A percentile compares a stretch with the other conserved stretches of the same genome.
These are phyloP conservation scores for Gallirallus australis DNA, from an alignment of 2,797 vertebrate species.

Conservation along the genomic window DNA sequence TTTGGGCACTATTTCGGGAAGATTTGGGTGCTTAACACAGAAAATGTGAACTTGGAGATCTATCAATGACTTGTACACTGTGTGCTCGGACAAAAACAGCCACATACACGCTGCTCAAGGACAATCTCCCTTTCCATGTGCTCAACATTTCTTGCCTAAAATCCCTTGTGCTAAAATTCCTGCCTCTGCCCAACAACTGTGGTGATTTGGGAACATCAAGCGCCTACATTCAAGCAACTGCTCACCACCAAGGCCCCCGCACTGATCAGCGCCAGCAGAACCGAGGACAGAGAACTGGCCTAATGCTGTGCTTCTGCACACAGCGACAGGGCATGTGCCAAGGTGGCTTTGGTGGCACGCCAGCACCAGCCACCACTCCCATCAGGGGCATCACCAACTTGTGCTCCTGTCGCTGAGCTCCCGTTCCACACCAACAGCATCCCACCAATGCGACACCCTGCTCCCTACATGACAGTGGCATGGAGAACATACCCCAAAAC, in stretches of 20 bases:
- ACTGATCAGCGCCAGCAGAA: no score
- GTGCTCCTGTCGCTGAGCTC: slow-evolving; percentile 29
- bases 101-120: background rate
- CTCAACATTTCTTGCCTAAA: background rate
- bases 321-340: accelerated
- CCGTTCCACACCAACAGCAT: background rate
- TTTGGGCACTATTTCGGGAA: background rate
- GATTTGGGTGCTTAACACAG: slow-evolving; percentile 21
- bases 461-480: slow-evolving; percentile 7
- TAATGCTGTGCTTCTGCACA: background rate
- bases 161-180: slow-evolving; percentile 11
- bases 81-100: background rate
- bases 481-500: background rate
- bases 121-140: background rate
- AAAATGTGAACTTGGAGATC: background rate
- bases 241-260: background rate
- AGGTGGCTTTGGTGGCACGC: background rate
- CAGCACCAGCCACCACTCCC: background rate
- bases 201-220: background rate
- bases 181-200: background rate
- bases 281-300: background rate
- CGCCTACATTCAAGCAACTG: background rate
- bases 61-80: background rate
- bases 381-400: background rate
- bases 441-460: background rate